phyloP scores from a whole-genome alignment of 2,113 vertebrate genomes.

The Chrysemys picta region DNA sequence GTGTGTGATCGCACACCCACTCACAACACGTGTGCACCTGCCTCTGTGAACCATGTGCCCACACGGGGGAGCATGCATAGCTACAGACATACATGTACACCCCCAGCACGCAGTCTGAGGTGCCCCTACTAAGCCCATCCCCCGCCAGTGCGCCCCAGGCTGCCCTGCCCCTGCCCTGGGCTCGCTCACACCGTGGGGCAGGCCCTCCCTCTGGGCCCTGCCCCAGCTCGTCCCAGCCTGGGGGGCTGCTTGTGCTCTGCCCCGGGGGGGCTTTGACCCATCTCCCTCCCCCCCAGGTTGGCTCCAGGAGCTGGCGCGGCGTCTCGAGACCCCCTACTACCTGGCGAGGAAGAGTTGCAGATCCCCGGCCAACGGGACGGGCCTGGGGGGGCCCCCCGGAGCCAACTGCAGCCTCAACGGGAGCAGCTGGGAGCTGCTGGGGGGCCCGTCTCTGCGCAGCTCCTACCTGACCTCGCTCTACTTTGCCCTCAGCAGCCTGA shows the following conservation, averaged over 20 bases:
- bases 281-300: slow-evolving; percentile 53
- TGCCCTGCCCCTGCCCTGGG: background rate
- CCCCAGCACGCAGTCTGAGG: background rate
- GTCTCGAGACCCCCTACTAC: slow-evolving; percentile 77
- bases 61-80: background rate
- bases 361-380: slow-evolving; percentile 44
- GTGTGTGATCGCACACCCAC: background rate
- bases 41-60: background rate
- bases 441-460: slow-evolving; percentile 74
- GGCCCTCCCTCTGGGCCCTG: background rate
- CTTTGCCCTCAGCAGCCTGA: slow-evolving; percentile 80
- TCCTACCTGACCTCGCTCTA: slow-evolving; percentile 80
- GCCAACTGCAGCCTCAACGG: slow-evolving; percentile 69
- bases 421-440: slow-evolving; percentile 66
- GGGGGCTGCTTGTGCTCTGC: no score
- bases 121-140: no score
- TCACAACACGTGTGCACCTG: background rate
- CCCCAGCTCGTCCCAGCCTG: background rate
- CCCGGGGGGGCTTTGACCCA: background rate
- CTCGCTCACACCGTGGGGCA: no score
- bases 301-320: slow-evolving; percentile 77
- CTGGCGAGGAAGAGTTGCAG: slow-evolving; percentile 57
- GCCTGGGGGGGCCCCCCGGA: background rate
- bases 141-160: no score
- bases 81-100: no score